Conservation (phyloP, 2,113 vertebrate genomes). For the Tyto alba region DNA sequence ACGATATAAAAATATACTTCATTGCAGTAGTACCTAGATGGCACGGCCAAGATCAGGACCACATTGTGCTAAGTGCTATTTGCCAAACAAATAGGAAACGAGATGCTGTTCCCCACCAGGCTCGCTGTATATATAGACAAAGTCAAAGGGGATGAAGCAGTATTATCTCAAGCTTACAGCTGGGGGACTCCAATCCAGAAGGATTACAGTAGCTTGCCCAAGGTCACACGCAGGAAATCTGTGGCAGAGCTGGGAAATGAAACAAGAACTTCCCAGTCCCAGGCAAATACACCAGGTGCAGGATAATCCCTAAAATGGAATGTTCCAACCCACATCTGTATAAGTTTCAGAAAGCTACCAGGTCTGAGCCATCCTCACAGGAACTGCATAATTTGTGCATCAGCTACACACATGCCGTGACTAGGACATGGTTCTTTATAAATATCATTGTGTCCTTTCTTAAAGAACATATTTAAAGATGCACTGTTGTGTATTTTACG, state of each 20-base stretch:
- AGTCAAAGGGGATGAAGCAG: slow-evolving; percentile 39
- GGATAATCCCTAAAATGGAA: neutral
- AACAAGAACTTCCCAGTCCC: neutral
- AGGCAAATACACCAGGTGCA: neutral
- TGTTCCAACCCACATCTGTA: neutral
- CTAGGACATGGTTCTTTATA: fast-evolving
- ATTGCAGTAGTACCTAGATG: neutral
- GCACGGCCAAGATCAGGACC: neutral
- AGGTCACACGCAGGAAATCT: slow-evolving; percentile 18
- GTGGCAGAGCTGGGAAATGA: neutral
- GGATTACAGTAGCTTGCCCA: neutral
- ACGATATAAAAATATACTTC: neutral
- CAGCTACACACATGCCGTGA: neutral
- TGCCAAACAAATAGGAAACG: neutral
- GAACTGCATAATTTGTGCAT: neutral
- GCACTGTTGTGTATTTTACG: fast-evolving
- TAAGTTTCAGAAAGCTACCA: neutral
- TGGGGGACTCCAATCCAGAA: neutral
- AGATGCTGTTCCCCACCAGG: neutral
- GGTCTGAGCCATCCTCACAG: neutral
- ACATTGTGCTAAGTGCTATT: neutral
- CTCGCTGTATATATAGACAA: neutral
- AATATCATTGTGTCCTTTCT: neutral
- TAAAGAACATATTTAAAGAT: neutral
- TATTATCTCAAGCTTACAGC: slow-evolving; percentile 25